Evolutionary conservation across 2,797 vertebrate species (phyloP), one percentile per base, ranked within the genome.

Genomic region (Microtus californicus): DNA sequence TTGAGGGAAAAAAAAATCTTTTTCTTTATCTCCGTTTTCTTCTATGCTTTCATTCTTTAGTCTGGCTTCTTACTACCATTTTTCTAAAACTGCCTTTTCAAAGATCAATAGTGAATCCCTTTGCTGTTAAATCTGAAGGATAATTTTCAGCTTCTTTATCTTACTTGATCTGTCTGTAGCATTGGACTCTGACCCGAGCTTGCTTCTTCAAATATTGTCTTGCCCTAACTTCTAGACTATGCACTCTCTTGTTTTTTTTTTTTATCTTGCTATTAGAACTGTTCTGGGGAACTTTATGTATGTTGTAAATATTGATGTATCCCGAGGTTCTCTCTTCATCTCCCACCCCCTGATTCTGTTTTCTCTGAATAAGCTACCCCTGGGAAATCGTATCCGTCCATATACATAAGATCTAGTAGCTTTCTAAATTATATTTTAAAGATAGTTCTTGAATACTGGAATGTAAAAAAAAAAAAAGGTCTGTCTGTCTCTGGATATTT

Each of bases 61-160:
- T 77, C 80, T 91, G 77, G 25, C 21, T 95, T 90, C n/a, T 92
- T 51, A 90, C 87, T 83, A 65, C 79, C 82, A 73, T 96, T 90
- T 96, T 83, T 96, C 73, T 95, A 86, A 83, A 92, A 96, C 82
- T 93, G 86, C 48, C 91, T 92, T 97, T 90, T 69, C 82, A 59
- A 77, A 91, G 78, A 96, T 96, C 90, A 94, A 88, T 89, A 96
- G 83, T 93, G 95, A 96, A 45, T 79, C 80, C 93, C 79, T 94
- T 77, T 81, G 61, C 79, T 90, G 87, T 90, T 96, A 92, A 96
- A 95, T 78, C 77, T 51, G 77, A 73, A 91, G 90, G 90, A 86
- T 93, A 87, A 95, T 90, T 96, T 96, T 92, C 56, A 89, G 76
- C 45, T 40, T 96, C 59, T 97, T 90, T 94, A 91, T 97, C 97